A percentile compares a stretch with the other conserved stretches of the same genome.
Evolutionary conservation across 2,888 invertebrate genomes (phyloP).

Genomic region (Coenonympha glycerion): DNA sequence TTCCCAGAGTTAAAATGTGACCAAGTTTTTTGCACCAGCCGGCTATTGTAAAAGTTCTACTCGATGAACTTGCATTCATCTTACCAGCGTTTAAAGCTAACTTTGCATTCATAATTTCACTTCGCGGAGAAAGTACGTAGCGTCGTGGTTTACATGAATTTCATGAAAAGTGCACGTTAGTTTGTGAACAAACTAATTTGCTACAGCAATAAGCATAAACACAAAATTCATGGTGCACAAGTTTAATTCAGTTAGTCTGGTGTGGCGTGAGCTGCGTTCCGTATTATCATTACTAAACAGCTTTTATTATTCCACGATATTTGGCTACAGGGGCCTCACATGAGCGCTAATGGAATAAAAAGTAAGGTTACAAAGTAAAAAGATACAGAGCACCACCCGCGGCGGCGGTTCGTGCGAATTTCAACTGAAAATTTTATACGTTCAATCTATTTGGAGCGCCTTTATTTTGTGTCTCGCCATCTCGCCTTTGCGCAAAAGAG

Average conservation of each 20-base stretch:
- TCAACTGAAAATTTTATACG: constrained; percentile 75
- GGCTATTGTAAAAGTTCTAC: constrained; percentile 46
- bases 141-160: constrained; percentile 21
- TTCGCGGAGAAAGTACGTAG: constrained; percentile 24
- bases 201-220: constrained; percentile 51
- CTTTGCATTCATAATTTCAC: constrained; percentile 33
- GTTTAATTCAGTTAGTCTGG: constrained; percentile 66
- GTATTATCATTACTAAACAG: constrained; percentile 74
- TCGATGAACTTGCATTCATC: constrained; percentile 35
- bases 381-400: constrained; percentile 72
- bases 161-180: constrained; percentile 36
- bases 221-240: constrained; percentile 53
- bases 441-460: constrained; percentile 74
- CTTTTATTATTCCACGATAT: constrained; percentile 75
- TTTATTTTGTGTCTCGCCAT: constrained; percentile 72
- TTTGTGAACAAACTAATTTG: constrained; percentile 48
- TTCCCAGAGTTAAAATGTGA: constrained; percentile 51
- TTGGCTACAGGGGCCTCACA: constrained; percentile 72
- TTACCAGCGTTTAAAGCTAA: constrained; percentile 35
- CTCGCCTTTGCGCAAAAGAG: constrained; percentile 66
- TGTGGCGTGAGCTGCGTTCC: constrained; percentile 57
- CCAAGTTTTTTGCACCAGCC: constrained; percentile 51
- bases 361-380: constrained; percentile 76
- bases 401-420: constrained; percentile 71
- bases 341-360: constrained; percentile 75